These are phyloP conservation scores for Tetramorium alpestre DNA, from an alignment of 1,140 invertebrate genomes.

Conservation along the genomic window DNA sequence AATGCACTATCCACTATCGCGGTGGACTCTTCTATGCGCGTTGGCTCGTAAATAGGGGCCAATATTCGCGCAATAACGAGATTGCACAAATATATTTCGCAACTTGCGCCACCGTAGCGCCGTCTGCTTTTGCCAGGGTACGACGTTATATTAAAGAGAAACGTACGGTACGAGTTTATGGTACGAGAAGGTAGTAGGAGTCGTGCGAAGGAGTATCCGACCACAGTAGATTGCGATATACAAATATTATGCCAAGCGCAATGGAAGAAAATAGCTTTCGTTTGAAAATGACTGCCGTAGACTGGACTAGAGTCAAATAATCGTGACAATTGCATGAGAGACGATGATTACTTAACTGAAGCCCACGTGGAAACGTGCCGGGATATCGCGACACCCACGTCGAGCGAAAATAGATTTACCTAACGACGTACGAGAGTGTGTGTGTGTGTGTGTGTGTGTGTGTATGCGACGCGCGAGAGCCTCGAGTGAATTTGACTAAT, in stretches of 20 bases:
- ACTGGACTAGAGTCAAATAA: slow-evolving; percentile 31
- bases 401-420: slow-evolving; percentile 53
- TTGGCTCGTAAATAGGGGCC: background rate
- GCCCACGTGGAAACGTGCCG: slow-evolving; percentile 42
- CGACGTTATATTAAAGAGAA: slow-evolving; percentile 34
- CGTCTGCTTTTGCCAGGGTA: slow-evolving; percentile 7
- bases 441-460: slow-evolving; percentile 29
- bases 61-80: slow-evolving; percentile 15
- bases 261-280: slow-evolving; percentile 41
- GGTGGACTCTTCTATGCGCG: background rate
- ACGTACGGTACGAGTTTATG: slow-evolving; percentile 25
- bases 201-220: slow-evolving; percentile 29
- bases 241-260: slow-evolving; percentile 44
- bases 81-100: slow-evolving; percentile 24
- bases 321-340: slow-evolving; percentile 55
- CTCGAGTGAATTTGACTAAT: slow-evolving; percentile 44
- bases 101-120: background rate
- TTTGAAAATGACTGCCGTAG: slow-evolving; percentile 35
- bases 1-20: background rate
- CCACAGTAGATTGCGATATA: slow-evolving; percentile 37
- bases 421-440: slow-evolving; percentile 40
- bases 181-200: background rate
- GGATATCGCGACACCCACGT: slow-evolving; percentile 51
- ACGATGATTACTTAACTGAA: slow-evolving; percentile 55
- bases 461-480: background rate